Conservation (phyloP, 2,888 invertebrate species). For the Cremastinae sp. region DNA sequence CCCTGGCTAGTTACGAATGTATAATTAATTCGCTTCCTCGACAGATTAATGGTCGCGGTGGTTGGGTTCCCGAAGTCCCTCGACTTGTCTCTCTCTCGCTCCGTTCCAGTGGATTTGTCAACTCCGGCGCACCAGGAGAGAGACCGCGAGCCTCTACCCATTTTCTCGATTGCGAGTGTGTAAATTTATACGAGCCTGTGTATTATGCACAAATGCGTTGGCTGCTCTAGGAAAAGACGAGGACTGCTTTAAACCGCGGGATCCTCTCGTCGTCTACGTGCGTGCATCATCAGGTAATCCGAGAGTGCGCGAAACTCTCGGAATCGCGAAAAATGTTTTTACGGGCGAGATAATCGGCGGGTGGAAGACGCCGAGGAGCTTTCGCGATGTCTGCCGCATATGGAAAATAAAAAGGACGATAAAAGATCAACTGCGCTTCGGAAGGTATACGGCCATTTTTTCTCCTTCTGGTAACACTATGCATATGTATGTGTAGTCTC, state of each 20-base stretch:
- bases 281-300: conserved; percentile 8
- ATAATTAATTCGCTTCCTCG: conserved; percentile 71
- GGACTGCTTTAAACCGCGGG: conserved; percentile 51
- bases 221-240: conserved; percentile 39
- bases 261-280: conserved; percentile 22
- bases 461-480: no score
- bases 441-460: no score
- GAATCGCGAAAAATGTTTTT: not conserved
- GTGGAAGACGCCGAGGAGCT: no score
- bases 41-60: conserved; percentile 70
- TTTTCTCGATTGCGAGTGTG: not conserved
- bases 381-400: no score
- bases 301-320: conserved; percentile 12
- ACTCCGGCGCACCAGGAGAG: no score
- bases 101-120: conserved; percentile 48
- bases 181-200: not conserved
- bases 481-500: no score
- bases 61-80: conserved; percentile 55
- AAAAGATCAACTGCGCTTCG: no score
- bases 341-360: no score
- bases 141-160: no score
- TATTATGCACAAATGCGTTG: conserved; percentile 22
- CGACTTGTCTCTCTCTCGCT: conserved; percentile 20
- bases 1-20: conserved; percentile 62
- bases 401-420: no score